Evolutionary conservation across 2,888 invertebrate genomes (phyloP).

Genomic region (Altica lythri): DNA sequence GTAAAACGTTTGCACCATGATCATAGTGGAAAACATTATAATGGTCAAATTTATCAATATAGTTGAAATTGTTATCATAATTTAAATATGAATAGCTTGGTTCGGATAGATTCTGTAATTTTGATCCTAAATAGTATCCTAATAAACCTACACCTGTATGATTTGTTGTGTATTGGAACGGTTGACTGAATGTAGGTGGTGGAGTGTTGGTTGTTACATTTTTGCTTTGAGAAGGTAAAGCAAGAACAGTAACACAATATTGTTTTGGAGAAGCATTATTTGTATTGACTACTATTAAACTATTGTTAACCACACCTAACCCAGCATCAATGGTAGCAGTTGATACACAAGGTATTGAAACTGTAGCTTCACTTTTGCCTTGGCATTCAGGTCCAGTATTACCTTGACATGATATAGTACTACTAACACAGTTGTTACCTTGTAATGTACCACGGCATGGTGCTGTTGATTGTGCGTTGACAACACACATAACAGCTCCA

Average conservation of each 20-base stretch:
- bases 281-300: slow-evolving; percentile 31
- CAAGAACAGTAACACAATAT: slow-evolving; percentile 22
- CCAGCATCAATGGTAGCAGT: slow-evolving; percentile 45
- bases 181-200: slow-evolving; percentile 3
- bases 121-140: slow-evolving; percentile 22
- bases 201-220: slow-evolving; percentile 5
- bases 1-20: slow-evolving; percentile 15
- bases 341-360: slow-evolving; percentile 50
- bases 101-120: slow-evolving; percentile 14
- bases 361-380: slow-evolving; percentile 39
- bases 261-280: slow-evolving; percentile 20
- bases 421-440: slow-evolving; percentile 48
- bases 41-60: slow-evolving; percentile 22
- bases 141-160: slow-evolving; percentile 19
- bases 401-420: slow-evolving; percentile 50
- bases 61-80: slow-evolving; percentile 20
- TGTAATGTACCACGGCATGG: slow-evolving; percentile 47
- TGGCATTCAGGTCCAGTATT: slow-evolving; percentile 47
- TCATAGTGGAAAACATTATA: slow-evolving; percentile 24
- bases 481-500: slow-evolving; percentile 54
- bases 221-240: slow-evolving; percentile 20
- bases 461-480: slow-evolving; percentile 46
- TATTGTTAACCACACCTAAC: slow-evolving; percentile 44
- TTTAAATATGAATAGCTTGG: slow-evolving; percentile 23
- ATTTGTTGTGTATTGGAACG: slow-evolving; percentile 26